Base-by-base conservation (phyloP, 2,113 vertebrate species). In the Sander vitreus region DNA sequence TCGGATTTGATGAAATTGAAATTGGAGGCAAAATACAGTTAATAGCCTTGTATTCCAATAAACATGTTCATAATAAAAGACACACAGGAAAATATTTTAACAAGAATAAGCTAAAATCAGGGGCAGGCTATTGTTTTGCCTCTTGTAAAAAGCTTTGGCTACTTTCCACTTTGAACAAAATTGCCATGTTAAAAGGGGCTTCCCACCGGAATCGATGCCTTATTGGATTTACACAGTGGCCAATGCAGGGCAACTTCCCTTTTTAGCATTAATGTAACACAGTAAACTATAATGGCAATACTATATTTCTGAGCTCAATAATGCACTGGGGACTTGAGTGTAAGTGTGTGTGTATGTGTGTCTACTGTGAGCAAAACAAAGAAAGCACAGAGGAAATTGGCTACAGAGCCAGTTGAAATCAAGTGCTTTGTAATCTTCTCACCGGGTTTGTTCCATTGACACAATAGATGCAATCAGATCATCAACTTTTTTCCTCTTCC, bases 391-490 rank as follows among this genome's bases (percentile, higher is more conserved):
- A 76, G 51, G 73, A 85, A 84, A 88, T 72, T 78, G 82, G 63
- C 73, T 54, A 78, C 33, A 80, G 75, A 81, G 72, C 33, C 54
- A 78, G 72, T 73, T 81, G 54, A 83, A 91, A 84, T 91, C 65
- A 91, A 84, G 89, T 62, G 51, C 76, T 84, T 77, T 76, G 73
- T 62, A 85, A 85, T 86, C 60, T 69, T 73, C 47, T 27, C 67
- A 68, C 63, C 10, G 9, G 64, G 48, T 83, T 88, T 80, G 68
- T 85, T 84, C 71, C 47, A 59, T 69, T 77, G 53, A 75, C 84
- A 75, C 72, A 78, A 81, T 33, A 48, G 50, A 67, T 71, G 48
- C 80, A 88, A 83, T 83, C 73, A 81, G 57, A 73, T 85, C 23
- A 64, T 53, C 66, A 67, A 81, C 73, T 80, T 70, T 71, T 76